A percentile compares a stretch with the other conserved stretches of the same genome.
Conservation (phyloP, 53 echinoderm and acorn worm genomes). For the Holothuria scabra region DNA sequence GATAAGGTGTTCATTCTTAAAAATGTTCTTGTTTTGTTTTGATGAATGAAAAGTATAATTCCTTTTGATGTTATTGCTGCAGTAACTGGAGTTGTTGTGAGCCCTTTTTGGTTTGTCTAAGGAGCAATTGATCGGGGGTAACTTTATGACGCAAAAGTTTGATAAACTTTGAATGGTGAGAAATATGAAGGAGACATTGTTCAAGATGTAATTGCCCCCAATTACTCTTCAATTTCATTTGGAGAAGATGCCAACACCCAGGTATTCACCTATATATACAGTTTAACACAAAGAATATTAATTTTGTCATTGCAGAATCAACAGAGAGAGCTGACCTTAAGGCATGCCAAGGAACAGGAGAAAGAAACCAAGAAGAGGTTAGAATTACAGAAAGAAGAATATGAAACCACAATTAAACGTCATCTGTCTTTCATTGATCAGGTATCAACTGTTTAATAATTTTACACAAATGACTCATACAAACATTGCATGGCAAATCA, state of each 20-base stretch:
- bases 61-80: no score
- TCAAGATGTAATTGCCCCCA: neutral
- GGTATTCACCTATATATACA: neutral
- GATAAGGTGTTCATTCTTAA: no score
- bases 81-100: no score
- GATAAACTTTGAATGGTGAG: neutral
- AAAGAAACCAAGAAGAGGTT: constrained; percentile 95
- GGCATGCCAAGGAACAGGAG: constrained; percentile 97
- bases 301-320: constrained; percentile 68
- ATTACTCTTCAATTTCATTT: neutral
- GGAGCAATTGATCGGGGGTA: neutral
- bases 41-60: no score
- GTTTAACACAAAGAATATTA: neutral
- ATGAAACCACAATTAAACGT: constrained; percentile 90
- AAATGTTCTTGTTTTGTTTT: no score
- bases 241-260: neutral
- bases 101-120: no score
- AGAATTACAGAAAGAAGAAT: constrained; percentile 89
- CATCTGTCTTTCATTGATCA: constrained; percentile 99
- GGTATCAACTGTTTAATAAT: constrained; percentile 41
- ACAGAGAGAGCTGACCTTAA: constrained; percentile 93
- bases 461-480: no score
- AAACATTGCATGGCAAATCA: no score
- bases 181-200: neutral
- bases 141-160: neutral